Evolutionary conservation across 1,140 invertebrate genomes (phyloP).

Genomic region (Drosophila sturtevanti): DNA sequence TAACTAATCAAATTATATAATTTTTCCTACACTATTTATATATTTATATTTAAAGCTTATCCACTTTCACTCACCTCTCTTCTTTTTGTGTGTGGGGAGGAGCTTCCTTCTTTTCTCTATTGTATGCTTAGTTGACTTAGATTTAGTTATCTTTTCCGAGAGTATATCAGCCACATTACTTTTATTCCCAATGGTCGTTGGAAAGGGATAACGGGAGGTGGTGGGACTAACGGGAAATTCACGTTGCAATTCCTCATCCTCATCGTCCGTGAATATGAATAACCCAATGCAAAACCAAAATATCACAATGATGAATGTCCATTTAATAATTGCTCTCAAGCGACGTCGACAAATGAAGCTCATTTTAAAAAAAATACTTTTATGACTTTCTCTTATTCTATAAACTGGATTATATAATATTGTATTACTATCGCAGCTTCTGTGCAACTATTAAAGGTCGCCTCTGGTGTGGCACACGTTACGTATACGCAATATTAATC

Average conservation of each 20-base stretch:
- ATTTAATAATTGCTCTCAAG: conserved; percentile 91
- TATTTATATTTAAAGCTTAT: not conserved
- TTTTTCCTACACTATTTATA: no score
- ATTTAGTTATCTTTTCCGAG: no score
- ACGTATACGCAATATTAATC: conserved; percentile 76
- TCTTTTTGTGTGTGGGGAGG: not conserved
- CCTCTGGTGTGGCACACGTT: conserved; percentile 37
- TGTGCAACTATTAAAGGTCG: conserved; percentile 32
- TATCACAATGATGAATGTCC: conserved; percentile 89
- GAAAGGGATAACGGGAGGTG: conserved; percentile 55
- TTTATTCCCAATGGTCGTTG: conserved; percentile 42
- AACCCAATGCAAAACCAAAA: conserved; percentile 93
- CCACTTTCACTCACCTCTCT: conserved; percentile 45
- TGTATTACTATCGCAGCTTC: no score
- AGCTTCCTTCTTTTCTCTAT: conserved; percentile 53
- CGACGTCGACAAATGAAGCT: conserved; percentile 88
- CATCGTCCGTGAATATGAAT: conserved; percentile 89
- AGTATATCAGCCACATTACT: conserved; percentile 64
- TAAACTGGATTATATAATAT: no score
- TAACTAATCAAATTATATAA: no score
- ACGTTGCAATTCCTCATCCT: conserved; percentile 67
- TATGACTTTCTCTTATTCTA: no score
- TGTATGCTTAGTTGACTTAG: conserved; percentile 33
- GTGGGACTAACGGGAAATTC: conserved; percentile 33
- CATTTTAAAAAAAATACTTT: conserved; percentile 72